phyloP scores from a whole-genome alignment of 2,797 vertebrate species.

The Enteromius mattozi region DNA sequence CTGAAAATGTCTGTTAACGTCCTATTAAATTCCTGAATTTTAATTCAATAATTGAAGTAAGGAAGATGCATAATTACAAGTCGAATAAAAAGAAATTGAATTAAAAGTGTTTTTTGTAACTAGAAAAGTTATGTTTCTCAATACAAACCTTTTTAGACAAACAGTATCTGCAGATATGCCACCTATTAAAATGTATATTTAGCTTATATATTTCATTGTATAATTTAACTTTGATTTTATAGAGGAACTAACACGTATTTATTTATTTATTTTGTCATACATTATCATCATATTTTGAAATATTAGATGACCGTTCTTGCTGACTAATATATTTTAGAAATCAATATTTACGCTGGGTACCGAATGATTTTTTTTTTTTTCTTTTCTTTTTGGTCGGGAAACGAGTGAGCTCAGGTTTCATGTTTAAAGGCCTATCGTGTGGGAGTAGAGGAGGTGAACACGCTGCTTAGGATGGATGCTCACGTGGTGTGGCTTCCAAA shows the following conservation, averaged over 20 bases:
- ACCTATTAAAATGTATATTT: no score
- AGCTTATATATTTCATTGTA: neutral
- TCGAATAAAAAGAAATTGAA: neutral
- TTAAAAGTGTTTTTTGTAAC: neutral
- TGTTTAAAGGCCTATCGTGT: neutral
- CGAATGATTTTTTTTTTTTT: no score
- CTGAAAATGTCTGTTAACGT: neutral
- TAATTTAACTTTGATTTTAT: neutral
- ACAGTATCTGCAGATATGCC: neutral
- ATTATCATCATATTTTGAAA: neutral
- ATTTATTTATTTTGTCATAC: no score
- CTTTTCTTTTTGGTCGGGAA: neutral
- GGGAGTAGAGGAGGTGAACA: neutral
- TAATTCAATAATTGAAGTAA: neutral
- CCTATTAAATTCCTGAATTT: neutral
- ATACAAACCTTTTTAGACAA: neutral
- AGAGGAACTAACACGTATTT: neutral
- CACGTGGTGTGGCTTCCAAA: slow-evolving; percentile 10
- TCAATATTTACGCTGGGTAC: neutral
- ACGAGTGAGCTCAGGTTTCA: slow-evolving; percentile 15
- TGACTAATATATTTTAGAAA: neutral
- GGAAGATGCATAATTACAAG: neutral
- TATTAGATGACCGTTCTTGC: neutral
- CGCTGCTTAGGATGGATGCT: neutral
- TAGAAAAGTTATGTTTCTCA: neutral